These are phyloP conservation scores for Lethrus apterus DNA, from an alignment of 1,140 invertebrate genomes.

Conservation along the genomic window DNA sequence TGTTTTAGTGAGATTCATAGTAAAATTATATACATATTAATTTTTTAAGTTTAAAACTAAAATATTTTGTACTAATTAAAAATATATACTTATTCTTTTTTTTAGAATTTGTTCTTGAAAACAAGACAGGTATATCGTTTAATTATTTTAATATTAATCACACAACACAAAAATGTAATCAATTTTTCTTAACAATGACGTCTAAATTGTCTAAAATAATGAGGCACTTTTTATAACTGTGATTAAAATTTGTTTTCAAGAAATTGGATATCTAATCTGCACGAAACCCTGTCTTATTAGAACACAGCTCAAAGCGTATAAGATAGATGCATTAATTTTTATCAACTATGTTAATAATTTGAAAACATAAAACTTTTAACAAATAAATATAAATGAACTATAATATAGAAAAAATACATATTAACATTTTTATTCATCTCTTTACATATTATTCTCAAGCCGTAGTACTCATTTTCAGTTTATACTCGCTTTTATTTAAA, in stretches of 20 bases:
- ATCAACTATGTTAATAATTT: too few species aligned
- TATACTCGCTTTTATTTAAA: too few species aligned
- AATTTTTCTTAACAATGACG: constrained; percentile 11
- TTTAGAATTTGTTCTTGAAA: too few species aligned
- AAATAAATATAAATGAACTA: too few species aligned
- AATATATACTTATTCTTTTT: neutral
- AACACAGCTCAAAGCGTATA: constrained; percentile 30
- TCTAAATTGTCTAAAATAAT: constrained; percentile 9
- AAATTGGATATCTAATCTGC: constrained; percentile 19
- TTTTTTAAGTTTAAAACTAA: neutral
- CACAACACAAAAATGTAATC: neutral
- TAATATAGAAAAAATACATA: too few species aligned
- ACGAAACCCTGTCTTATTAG: constrained; percentile 26
- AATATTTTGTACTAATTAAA: neutral
- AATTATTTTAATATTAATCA: too few species aligned
- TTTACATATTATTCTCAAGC: too few species aligned
- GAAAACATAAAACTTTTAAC: too few species aligned
- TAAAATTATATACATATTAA: constrained; percentile 1
- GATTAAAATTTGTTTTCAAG: constrained; percentile 1
- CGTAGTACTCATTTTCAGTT: too few species aligned
- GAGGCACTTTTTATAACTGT: constrained; percentile 12
- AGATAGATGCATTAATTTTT: constrained; percentile 12
- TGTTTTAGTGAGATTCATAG: neutral
- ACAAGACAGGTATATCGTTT: too few species aligned
- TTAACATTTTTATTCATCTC: too few species aligned